phyloP scores from a whole-genome alignment of 2,888 invertebrate genomes.

The Diogma glabrata region DNA sequence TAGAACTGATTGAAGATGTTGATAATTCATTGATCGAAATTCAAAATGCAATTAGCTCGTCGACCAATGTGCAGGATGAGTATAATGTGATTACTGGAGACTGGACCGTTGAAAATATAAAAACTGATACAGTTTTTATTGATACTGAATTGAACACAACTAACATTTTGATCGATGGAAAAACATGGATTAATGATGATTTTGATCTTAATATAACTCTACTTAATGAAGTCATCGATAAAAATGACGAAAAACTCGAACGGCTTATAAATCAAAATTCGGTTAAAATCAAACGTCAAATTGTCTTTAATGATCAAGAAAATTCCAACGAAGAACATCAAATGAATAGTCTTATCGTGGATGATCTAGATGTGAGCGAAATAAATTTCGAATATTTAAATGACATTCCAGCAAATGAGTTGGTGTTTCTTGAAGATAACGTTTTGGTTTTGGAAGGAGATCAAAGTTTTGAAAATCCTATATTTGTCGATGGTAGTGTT shows the following conservation, averaged over 20 bases:
- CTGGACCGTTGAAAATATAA: conserved; percentile 18
- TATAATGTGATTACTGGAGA: conserved; percentile 7
- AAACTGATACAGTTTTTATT: conserved; percentile 22
- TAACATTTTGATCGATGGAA: conserved; percentile 2
- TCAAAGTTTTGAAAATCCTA: conserved; percentile 24
- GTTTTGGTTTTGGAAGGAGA: conserved; percentile 25
- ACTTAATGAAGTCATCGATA: background rate
- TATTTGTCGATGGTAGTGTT: conserved; percentile 18
- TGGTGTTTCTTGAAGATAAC: conserved; percentile 26
- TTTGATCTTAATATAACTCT: background rate
- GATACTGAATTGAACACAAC: conserved; percentile 9
- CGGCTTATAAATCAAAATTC: no score
- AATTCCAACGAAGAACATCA: background rate
- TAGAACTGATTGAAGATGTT: conserved; percentile 24
- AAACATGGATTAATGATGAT: no score
- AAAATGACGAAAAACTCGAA: background rate
- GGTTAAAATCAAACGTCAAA: background rate
- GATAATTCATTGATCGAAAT: background rate
- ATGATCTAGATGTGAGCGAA: conserved; percentile 21
- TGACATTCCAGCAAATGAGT: conserved; percentile 20
- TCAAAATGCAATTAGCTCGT: background rate
- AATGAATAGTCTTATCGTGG: conserved; percentile 21
- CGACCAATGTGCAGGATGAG: background rate
- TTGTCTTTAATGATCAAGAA: no score
- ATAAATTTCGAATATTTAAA: conserved; percentile 29